These are phyloP conservation scores for Probosciger aterrimus DNA, from an alignment of 2,113 vertebrate species.

Conservation along the genomic window DNA sequence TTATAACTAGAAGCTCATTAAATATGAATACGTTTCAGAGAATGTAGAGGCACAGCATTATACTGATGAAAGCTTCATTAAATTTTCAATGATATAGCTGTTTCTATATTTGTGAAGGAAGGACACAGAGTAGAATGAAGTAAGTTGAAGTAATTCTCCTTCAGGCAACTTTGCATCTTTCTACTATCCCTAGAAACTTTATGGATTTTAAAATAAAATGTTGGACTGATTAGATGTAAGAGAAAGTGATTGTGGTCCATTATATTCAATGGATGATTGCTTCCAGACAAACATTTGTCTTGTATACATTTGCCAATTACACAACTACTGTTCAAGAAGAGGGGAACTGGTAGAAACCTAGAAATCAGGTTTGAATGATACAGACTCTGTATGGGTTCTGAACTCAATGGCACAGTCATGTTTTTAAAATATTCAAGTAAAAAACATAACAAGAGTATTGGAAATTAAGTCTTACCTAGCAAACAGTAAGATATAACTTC, in stretches of 20 bases:
- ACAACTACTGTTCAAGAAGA: background rate
- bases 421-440: background rate
- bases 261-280: background rate
- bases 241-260: background rate
- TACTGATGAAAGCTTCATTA: slow-evolving; percentile 77
- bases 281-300: background rate
- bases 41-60: slow-evolving; percentile 65
- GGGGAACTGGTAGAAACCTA: background rate
- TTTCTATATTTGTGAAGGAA: slow-evolving; percentile 57
- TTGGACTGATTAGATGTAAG: background rate
- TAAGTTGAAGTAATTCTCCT: slow-evolving; percentile 39
- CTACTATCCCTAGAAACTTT: background rate
- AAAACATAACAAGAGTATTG: background rate
- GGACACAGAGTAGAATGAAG: background rate
- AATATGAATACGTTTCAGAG: slow-evolving; percentile 71
- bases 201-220: background rate
- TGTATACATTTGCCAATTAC: fast-evolving
- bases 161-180: slow-evolving; percentile 25
- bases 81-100: slow-evolving; percentile 75
- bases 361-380: background rate
- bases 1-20: slow-evolving; percentile 75
- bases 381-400: background rate
- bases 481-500: background rate
- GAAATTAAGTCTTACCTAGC: background rate
- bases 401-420: background rate